These are phyloP conservation scores for Hydrophis major DNA, from an alignment of 2,797 vertebrate species.

Conservation along the genomic window DNA sequence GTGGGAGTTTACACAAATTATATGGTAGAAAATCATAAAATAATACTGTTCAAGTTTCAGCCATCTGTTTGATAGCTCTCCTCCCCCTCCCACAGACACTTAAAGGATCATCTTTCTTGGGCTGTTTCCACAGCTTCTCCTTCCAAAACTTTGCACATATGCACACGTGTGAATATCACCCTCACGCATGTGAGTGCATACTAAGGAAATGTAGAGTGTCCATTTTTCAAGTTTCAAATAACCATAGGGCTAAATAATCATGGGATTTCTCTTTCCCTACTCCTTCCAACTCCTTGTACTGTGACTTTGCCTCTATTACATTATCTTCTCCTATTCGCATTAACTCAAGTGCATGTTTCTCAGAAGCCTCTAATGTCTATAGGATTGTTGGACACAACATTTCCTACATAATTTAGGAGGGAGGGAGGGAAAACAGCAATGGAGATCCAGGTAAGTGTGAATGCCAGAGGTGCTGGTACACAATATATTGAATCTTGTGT, in stretches of 20 bases:
- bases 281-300: not conserved
- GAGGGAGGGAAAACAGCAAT: not conserved
- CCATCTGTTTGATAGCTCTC: not conserved
- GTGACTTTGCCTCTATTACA: conserved; percentile 9
- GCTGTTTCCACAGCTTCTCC: not conserved
- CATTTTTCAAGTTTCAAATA: not conserved
- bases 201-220: not conserved
- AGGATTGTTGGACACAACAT: conserved; percentile 21
- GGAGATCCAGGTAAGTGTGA: conserved; percentile 1
- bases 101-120: not conserved
- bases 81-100: not conserved
- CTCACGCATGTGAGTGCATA: not conserved
- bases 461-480: not conserved
- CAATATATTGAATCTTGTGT: not conserved
- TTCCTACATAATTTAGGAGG: conserved; percentile 1
- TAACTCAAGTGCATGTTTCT: conserved; percentile 34
- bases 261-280: not conserved
- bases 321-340: conserved; percentile 16
- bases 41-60: not conserved
- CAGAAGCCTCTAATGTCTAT: not conserved
- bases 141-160: not conserved
- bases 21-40: not conserved
- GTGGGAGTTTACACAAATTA: not conserved
- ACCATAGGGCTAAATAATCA: conserved; percentile 10
- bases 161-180: not conserved